Evolutionary conservation across 2,113 vertebrate species (phyloP).

Genomic region (Antechinus stuartii): DNA sequence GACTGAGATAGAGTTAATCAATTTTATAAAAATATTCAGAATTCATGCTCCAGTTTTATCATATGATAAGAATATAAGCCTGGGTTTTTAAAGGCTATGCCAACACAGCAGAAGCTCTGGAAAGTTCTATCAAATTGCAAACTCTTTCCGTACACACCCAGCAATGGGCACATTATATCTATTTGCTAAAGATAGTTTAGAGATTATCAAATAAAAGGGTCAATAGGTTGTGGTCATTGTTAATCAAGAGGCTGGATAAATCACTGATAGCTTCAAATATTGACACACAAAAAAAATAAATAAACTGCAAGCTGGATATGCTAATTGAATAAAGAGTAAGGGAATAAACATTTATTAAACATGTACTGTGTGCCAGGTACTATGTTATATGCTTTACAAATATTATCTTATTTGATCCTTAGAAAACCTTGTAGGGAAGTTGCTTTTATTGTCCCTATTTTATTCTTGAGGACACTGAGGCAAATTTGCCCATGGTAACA

Average conservation of each 20-base stretch:
- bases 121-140: not conserved
- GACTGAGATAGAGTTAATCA: slow-evolving; percentile 13
- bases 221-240: not conserved
- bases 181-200: not conserved
- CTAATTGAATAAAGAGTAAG: slow-evolving; percentile 2
- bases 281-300: not conserved
- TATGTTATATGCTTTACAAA: not conserved
- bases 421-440: not conserved
- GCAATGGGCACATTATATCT: not conserved
- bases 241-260: not conserved
- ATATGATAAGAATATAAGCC: not conserved
- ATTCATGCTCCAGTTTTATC: not conserved
- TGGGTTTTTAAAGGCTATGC: not conserved
- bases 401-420: not conserved
- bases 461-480: not conserved
- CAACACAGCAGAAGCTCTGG: not conserved
- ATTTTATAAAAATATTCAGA: slow-evolving; percentile 47
- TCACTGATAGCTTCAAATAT: not conserved
- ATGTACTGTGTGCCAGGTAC: not conserved
- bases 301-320: not conserved
- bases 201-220: not conserved
- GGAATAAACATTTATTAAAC: not conserved
- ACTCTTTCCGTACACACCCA: not conserved
- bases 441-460: not conserved
- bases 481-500: not conserved